Evolutionary conservation across 1,140 invertebrate species (phyloP), one percentile per base, ranked within the genome.

Genomic region (Drosophila parvula): DNA sequence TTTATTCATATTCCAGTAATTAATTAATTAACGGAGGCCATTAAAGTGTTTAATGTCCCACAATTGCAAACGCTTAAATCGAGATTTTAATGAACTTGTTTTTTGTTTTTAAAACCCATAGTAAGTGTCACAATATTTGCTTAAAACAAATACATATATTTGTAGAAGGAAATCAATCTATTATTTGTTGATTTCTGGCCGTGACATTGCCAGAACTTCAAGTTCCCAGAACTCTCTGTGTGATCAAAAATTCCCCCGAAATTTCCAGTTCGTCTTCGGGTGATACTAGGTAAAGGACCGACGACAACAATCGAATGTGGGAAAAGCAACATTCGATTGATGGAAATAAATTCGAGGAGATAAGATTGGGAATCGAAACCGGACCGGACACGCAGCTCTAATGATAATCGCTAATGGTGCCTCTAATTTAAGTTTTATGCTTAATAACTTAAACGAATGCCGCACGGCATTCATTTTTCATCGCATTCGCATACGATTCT

Each of bases 381-480:
- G 56, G 65, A 84, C 80, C 81, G 80, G 80, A 83, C 73, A 76
- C 63, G 67, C 62, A 63, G 43, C 70, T 78, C 53, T 50, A 58
- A 84, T 83, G 81, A 56, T 64, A 69, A 81, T 78, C 81, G 79
- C 70, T 81, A 81, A 84, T 81, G 81, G 61, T 80, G 61, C 74
- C 64, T 77, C 70, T 73, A 83, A 85, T 85, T 84, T 73, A 74
- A 70, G 81, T 78, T 84, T 77, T 81, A 84, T 81, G 81, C 81
- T 81, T 84, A 84, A 84, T 84, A 84, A 85, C 81, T 80, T 68
- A 85, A 79, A 70, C 82, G 79, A 78, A 78, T 85, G 74, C 79
- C 65, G 62, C 75, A 88, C 77, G 79, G 79, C 79, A 88, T 85
- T 85, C 74, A 81, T 78, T 78, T 71, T 81, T 74, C 78, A 74